phyloP scores from a whole-genome alignment of 2,113 vertebrate genomes.

The Rhinopomastus cyanomelas region DNA sequence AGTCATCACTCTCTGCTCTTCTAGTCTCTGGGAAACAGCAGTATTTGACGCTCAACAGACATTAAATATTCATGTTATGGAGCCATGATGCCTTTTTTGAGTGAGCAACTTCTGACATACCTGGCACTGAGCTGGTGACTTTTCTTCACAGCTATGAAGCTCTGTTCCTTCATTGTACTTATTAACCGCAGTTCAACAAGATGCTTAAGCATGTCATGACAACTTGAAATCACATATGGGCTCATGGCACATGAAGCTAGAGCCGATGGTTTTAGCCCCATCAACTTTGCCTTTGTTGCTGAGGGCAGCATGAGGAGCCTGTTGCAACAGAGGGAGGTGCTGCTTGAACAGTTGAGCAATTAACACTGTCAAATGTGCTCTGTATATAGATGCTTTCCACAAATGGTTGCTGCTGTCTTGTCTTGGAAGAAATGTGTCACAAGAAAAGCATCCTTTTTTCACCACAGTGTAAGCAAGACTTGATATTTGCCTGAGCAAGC shows the following conservation, averaged over 20 bases:
- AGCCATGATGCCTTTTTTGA: neutral
- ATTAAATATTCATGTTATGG: neutral
- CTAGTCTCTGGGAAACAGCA: neutral
- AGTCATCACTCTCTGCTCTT: no score
- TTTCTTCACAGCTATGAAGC: neutral
- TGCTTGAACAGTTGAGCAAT: slow-evolving; percentile 11
- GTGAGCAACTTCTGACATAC: neutral
- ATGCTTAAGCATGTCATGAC: neutral
- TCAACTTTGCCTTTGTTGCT: neutral
- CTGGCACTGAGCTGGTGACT: neutral
- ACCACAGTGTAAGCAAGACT: neutral
- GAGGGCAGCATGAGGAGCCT: neutral
- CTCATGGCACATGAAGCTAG: neutral
- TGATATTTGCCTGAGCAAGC: slow-evolving; percentile 52
- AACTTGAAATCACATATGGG: neutral
- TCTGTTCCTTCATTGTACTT: neutral
- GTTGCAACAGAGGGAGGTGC: neutral
- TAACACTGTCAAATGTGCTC: neutral
- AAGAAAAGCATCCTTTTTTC: neutral
- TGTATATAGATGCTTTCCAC: neutral
- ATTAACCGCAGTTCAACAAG: accelerated
- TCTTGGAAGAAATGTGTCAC: slow-evolving; percentile 12
- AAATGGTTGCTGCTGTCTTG: neutral
- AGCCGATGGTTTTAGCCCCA: neutral
- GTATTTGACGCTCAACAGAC: neutral